Percentiles rank a stretch among this genome's conserved stretches.
These are phyloP conservation scores for Heterodera filipjevi DNA, from an alignment of 2,888 invertebrate species.

Conservation along the genomic window DNA sequence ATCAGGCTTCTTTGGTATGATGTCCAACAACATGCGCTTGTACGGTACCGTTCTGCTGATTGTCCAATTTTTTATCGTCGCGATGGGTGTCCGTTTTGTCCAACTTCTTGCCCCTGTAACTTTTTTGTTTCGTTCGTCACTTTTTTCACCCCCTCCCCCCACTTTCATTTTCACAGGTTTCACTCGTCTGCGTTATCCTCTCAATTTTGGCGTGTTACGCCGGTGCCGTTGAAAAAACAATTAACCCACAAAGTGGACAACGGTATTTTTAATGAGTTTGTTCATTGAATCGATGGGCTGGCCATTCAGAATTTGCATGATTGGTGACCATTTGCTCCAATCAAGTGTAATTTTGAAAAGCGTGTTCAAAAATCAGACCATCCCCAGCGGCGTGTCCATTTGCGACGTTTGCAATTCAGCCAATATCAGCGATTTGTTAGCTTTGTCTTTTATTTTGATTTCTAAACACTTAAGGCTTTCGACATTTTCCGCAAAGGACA, in stretches of 20 bases:
- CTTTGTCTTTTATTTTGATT: background rate
- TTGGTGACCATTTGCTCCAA: conserved; percentile 82
- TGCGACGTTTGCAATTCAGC: conserved; percentile 80
- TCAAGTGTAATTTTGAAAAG: conserved; percentile 47
- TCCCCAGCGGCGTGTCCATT: conserved; percentile 57
- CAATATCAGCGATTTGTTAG: background rate
- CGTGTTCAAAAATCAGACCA: conserved; percentile 20
- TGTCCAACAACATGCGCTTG: conserved; percentile 97
- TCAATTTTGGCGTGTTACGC: conserved; percentile 94
- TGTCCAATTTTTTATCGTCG: conserved; percentile 85
- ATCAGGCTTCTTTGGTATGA: conserved; percentile 66
- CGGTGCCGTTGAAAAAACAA: conserved; percentile 81
- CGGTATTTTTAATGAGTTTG: conserved; percentile 65
- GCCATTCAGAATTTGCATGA: conserved; percentile 82
- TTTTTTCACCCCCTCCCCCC: background rate
- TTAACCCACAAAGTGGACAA: conserved; percentile 82
- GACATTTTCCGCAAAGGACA: background rate
- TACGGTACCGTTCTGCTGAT: conserved; percentile 88
- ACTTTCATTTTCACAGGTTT: background rate
- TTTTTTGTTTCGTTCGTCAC: conserved; percentile 8
- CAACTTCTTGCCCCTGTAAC: conserved; percentile 88
- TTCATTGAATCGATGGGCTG: conserved; percentile 20
- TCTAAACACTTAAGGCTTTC: background rate
- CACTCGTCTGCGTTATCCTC: conserved; percentile 81
- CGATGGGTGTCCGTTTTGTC: conserved; percentile 92